Base-by-base conservation (phyloP, 2,113 vertebrate genomes). In the Oreochromis tanganicae region DNA sequence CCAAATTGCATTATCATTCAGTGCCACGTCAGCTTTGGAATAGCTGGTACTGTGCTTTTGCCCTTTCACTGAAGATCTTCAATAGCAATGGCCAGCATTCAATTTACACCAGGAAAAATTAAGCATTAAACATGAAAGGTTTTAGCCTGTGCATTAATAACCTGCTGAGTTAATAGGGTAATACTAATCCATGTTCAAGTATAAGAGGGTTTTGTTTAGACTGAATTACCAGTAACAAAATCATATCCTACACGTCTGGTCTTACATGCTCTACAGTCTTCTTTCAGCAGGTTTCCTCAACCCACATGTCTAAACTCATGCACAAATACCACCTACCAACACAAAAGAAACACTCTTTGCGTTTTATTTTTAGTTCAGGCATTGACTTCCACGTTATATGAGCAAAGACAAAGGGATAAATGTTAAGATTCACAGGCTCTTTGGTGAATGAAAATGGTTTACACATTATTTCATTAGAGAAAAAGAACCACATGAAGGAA, bases 1-100 rank as follows among this genome's bases (percentile, higher is more conserved):
- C 90, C 90, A 93, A 95, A 95, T 90, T 93, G 89, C 81, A 94
- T 95, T 93, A 95, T 92, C 86, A 83, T 93, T 94, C 89, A 91
- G 86, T 21, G 66, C 88, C 86, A 82, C 43, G 48, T 84, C 75
- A 56, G 89, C 84, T 85, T 87, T 91, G 87, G 85, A 90, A 90
- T 80, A 89, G 83, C 85, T 41, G 32, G 55, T 50, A 4, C 54
- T 21, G 75, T 79, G 80, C 56, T 84, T 89, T 80, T 84, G 73
- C 82, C 75, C 82, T 79, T 90, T 91, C 80, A 88, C 10, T 73
- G 73, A 82, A 89, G 85, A 87, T 90, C 75, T 85, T 80, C 21
- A 86, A 90, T 86, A 86, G 80, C 82, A 89, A 93, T 82, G 41
- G 73, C 54, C 46, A 59, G 61, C 59, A 86, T 86, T 91, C 14